phyloP scores from a whole-genome alignment of 2,888 invertebrate genomes.

The Liodrosophila aerea region DNA sequence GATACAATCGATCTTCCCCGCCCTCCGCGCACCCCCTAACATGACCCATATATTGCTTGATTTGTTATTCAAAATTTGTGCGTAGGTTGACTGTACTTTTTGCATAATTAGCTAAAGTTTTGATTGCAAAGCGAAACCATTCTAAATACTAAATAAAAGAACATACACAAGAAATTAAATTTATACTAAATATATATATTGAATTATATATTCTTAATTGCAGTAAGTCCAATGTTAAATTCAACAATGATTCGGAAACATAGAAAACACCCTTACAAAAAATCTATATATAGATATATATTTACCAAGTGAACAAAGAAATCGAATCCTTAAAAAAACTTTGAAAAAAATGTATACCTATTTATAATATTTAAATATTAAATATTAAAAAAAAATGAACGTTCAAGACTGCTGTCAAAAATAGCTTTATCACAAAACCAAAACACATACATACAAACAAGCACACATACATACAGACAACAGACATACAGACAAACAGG shows the following conservation, averaged over 20 bases:
- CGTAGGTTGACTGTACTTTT: not conserved
- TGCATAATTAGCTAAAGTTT: slow-evolving; percentile 10
- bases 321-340: slow-evolving; percentile 27
- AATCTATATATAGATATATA: slow-evolving; percentile 2
- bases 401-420: slow-evolving; percentile 79
- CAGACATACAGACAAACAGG: slow-evolving; percentile 7
- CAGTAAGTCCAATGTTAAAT: slow-evolving; percentile 27
- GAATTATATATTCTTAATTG: slow-evolving; percentile 35
- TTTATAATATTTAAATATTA: slow-evolving; percentile 74
- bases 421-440: slow-evolving; percentile 74
- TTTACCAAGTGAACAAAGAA: slow-evolving; percentile 1
- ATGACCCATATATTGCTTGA: slow-evolving; percentile 9
- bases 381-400: slow-evolving; percentile 73
- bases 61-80: not conserved
- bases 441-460: slow-evolving; percentile 18
- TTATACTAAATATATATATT: not conserved
- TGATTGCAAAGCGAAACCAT: not conserved
- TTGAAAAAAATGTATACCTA: slow-evolving; percentile 69
- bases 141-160: slow-evolving; percentile 4
- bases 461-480: slow-evolving; percentile 23
- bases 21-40: not conserved
- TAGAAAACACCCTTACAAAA: slow-evolving; percentile 4
- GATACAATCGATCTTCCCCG: no score
- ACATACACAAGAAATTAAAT: not conserved
- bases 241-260: slow-evolving; percentile 27